Percentiles rank a stretch among this genome's conserved stretches.
These are phyloP conservation scores for Pterois miles DNA, from an alignment of 2,797 vertebrate genomes.

Conservation along the genomic window DNA sequence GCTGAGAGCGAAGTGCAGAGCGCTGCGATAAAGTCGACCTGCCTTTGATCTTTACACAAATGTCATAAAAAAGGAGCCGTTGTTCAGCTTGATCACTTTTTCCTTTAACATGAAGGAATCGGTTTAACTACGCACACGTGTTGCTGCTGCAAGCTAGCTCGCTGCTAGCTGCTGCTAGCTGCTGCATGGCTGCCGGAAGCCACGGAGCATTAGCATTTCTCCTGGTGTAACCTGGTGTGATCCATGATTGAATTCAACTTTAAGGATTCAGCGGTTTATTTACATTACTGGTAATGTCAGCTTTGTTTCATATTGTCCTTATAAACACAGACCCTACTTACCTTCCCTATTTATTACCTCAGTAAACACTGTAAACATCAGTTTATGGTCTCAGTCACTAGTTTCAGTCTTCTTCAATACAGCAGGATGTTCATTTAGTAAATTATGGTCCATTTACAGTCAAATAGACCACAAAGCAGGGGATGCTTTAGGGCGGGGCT, in stretches of 20 bases:
- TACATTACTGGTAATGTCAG: not conserved
- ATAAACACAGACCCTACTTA: not conserved
- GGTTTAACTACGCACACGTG: constrained; percentile 34
- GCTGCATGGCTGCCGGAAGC: not conserved
- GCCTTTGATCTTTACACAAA: constrained; percentile 72
- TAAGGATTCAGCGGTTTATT: not conserved
- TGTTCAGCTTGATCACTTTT: constrained; percentile 62
- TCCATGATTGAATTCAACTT: not conserved
- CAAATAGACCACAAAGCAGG: no score
- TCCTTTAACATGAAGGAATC: constrained; percentile 37
- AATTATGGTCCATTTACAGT: no score
- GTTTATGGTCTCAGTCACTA: no score
- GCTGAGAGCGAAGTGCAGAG: constrained; percentile 45
- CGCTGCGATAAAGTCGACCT: constrained; percentile 46
- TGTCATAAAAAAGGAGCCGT: constrained; percentile 60
- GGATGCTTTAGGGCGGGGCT: no score
- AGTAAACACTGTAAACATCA: no score
- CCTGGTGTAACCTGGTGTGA: not conserved
- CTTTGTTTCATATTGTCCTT: not conserved
- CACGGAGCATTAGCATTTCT: not conserved
- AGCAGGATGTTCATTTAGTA: no score
- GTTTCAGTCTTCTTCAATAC: no score
- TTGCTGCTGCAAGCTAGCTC: not conserved
- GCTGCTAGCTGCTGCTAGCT: constrained; percentile 7
- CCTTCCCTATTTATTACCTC: no score